Percentiles rank a stretch among this genome's conserved stretches.
phyloP scores from a whole-genome alignment of 2,888 invertebrate genomes.

The Dendrolimus houi region DNA sequence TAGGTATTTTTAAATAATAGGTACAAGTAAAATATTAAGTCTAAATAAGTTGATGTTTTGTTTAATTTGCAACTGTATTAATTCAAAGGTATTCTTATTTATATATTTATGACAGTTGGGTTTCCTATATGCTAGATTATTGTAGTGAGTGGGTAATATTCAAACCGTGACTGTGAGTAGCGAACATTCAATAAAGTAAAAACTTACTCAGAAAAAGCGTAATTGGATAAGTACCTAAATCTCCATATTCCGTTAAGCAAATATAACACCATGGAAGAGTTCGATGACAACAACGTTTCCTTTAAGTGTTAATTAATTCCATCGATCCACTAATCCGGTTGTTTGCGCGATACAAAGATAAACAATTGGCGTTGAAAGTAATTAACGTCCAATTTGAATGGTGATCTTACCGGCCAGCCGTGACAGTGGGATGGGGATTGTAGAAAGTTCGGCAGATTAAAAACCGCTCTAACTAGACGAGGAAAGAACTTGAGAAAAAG shows the following conservation, averaged over 20 bases:
- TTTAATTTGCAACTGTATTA: no score
- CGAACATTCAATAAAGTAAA: no score
- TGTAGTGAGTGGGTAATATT: no score
- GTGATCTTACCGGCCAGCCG: not conserved
- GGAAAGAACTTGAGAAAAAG: not conserved
- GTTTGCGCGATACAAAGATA: conserved; percentile 6
- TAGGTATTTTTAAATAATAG: no score
- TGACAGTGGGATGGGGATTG: conserved; percentile 4
- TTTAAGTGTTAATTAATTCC: conserved; percentile 21
- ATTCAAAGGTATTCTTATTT: no score
- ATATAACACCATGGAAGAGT: not conserved
- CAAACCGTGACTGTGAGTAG: no score
- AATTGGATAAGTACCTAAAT: not conserved
- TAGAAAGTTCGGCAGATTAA: conserved; percentile 24
- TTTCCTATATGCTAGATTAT: no score
- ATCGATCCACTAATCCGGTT: conserved; percentile 19
- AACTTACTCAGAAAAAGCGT: no score
- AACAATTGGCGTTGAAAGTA: conserved; percentile 9
- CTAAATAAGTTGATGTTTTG: no score
- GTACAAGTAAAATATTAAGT: no score
- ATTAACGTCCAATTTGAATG: conserved; percentile 15
- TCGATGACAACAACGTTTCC: conserved; percentile 1
- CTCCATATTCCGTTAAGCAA: not conserved
- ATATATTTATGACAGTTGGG: no score
- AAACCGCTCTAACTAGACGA: conserved; percentile 1